Percentiles rank a stretch among this genome's conserved stretches.
Conservation (phyloP, 2,888 invertebrate genomes). For the Fissipunctia ypsillon region DNA sequence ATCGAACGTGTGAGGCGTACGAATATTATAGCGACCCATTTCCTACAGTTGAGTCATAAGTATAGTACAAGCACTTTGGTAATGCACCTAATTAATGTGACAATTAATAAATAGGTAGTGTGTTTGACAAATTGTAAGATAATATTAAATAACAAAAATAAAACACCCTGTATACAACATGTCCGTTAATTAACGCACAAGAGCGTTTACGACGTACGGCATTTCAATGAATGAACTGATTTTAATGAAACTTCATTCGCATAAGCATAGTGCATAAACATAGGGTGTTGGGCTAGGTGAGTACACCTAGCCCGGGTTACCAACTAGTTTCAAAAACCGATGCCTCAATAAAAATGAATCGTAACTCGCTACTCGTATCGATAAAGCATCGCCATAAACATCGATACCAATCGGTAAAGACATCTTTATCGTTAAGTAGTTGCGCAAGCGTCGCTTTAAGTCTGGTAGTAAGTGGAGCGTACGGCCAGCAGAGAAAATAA, state of each 20-base stretch:
- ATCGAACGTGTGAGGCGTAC: constrained; percentile 27
- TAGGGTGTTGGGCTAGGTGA: no score
- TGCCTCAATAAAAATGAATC: not conserved
- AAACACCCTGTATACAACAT: no score
- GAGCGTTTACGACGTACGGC: no score
- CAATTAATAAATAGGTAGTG: no score
- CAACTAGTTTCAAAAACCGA: no score
- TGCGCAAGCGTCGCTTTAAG: constrained; percentile 61
- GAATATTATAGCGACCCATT: constrained; percentile 33
- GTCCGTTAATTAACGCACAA: no score
- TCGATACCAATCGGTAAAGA: constrained; percentile 63
- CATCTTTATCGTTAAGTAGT: constrained; percentile 65
- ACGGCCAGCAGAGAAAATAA: constrained; percentile 68
- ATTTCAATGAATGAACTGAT: no score
- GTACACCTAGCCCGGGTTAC: no score
- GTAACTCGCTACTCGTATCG: constrained; percentile 23
- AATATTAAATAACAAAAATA: no score
- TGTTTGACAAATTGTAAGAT: no score
- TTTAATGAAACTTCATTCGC: no score
- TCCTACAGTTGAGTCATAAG: constrained; percentile 35
- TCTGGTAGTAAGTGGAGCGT: constrained; percentile 67
- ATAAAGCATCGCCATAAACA: constrained; percentile 55
- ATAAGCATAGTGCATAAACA: no score
- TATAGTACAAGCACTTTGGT: not conserved
- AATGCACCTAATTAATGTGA: not conserved